Conservation (phyloP, 2,888 invertebrate species). For the Thecocarcelia acutangulata region DNA sequence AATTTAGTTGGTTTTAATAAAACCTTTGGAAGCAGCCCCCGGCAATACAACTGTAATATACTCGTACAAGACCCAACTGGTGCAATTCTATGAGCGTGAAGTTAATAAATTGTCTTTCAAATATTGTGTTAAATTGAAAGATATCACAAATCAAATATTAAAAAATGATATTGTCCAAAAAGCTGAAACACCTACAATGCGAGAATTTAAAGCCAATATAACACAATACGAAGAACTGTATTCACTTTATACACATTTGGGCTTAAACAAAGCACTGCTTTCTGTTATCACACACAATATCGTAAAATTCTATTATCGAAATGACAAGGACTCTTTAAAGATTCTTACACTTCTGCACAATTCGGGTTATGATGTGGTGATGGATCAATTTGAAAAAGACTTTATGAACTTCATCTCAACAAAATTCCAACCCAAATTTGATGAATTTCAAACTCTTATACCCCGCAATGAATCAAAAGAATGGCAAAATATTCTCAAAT, state of each 20-base stretch:
- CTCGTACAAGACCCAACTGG: background rate
- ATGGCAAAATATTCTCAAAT: background rate
- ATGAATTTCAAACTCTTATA: background rate
- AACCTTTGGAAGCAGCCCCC: no score
- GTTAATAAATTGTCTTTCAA: background rate
- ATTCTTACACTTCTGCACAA: slow-evolving; percentile 20
- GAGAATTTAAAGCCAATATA: slow-evolving; percentile 16
- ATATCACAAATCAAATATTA: slow-evolving; percentile 13
- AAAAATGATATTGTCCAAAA: background rate
- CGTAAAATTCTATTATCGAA: background rate
- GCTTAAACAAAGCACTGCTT: background rate
- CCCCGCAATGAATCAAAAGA: background rate
- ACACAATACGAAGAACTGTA: slow-evolving; percentile 9
- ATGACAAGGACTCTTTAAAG: background rate
- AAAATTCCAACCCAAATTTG: slow-evolving; percentile 11
- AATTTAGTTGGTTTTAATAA: background rate
- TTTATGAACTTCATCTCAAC: background rate
- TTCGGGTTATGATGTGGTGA: background rate
- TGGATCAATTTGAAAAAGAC: background rate
- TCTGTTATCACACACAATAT: background rate
- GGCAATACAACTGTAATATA: background rate
- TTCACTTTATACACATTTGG: background rate
- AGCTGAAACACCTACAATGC: background rate
- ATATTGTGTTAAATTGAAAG: background rate
- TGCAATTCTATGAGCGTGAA: background rate